These are phyloP conservation scores for Volucella inflata DNA, from an alignment of 2,888 invertebrate species.

Conservation along the genomic window DNA sequence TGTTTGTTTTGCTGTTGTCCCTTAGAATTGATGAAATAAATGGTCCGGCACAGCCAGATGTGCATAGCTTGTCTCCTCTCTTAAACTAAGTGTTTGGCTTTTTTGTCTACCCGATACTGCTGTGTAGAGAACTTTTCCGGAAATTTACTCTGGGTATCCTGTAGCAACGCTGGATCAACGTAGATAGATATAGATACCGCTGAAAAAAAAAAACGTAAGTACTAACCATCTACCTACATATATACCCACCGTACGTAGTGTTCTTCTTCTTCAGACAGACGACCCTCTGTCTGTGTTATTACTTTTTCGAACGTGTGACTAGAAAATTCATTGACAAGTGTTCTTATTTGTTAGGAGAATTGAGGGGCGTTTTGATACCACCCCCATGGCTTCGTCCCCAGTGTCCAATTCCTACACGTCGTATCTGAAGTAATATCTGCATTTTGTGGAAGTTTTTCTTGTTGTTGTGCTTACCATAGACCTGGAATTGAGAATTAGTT, in stretches of 20 bases:
- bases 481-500: no score
- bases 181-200: slow-evolving; percentile 3
- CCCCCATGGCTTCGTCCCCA: background rate
- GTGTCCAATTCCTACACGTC: no score
- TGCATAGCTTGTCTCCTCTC: slow-evolving; percentile 4
- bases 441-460: no score
- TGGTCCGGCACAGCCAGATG: background rate
- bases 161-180: slow-evolving; percentile 36
- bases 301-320: background rate
- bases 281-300: background rate
- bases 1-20: slow-evolving; percentile 27
- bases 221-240: background rate
- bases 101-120: background rate
- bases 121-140: slow-evolving; percentile 26
- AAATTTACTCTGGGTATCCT: slow-evolving; percentile 28
- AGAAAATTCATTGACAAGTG: slow-evolving; percentile 26
- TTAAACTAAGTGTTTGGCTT: slow-evolving; percentile 43
- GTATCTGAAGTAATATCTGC: no score
- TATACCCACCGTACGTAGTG: background rate
- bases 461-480: no score
- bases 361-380: background rate
- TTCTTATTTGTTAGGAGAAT: slow-evolving; percentile 9
- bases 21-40: slow-evolving; percentile 60
- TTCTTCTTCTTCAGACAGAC: no score
- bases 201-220: slow-evolving; percentile 37